Evolutionary conservation across 1,140 invertebrate genomes (phyloP).

Genomic region (Sminthurinus signatus): DNA sequence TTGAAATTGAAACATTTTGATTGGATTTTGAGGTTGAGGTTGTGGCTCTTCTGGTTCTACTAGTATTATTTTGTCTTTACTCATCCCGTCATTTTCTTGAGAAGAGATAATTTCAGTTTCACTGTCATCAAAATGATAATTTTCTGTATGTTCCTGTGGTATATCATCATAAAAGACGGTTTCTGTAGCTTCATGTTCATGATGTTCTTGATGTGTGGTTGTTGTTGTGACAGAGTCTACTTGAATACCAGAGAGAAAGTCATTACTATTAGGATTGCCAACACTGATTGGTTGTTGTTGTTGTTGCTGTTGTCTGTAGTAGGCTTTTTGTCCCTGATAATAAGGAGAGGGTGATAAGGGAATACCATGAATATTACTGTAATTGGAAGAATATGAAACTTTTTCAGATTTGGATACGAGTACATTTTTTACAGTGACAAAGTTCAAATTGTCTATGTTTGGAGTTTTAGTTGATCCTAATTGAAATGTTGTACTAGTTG

Average conservation of each 20-base stretch:
- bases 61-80: background rate
- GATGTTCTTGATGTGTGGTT: background rate
- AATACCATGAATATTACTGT: constrained; percentile 5
- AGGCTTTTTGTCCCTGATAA: background rate
- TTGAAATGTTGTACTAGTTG: background rate
- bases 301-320: background rate
- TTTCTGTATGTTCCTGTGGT: constrained; percentile 1
- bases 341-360: background rate
- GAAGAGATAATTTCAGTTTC: background rate
- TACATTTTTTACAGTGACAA: constrained; percentile 8
- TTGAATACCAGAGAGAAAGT: background rate
- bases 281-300: background rate
- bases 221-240: background rate
- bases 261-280: too few species aligned
- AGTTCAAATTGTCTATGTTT: background rate
- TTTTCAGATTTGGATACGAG: constrained; percentile 10
- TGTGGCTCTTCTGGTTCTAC: background rate
- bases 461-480: background rate
- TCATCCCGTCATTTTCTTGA: too few species aligned
- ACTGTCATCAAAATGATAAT: background rate
- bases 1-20: constrained; percentile 30
- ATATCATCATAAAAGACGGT: constrained; percentile 4
- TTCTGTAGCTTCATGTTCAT: constrained; percentile 3
- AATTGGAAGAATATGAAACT: constrained; percentile 12
- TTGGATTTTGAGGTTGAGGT: background rate